Evolutionary conservation across 2,797 vertebrate species (phyloP), one percentile per base, ranked within the genome.

Genomic region (Borostomias antarcticus): DNA sequence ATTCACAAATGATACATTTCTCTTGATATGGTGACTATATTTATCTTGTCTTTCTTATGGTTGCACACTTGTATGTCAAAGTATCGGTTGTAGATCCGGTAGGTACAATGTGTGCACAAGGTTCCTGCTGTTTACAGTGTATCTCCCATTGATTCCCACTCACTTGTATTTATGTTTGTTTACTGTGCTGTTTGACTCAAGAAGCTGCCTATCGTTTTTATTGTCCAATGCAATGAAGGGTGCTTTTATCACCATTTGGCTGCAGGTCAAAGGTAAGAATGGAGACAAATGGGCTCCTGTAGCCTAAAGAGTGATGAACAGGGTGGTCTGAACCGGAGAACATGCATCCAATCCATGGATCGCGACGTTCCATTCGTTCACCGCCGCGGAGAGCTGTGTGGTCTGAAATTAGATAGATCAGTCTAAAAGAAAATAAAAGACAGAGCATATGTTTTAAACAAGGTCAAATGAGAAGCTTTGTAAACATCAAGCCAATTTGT

Each of bases 221-320:
- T 90, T 87, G 85, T 87, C 84, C 23, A 82, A 83, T 83, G 84
- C 86, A 87, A 89, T 90, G 89, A 90, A 90, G 88, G 89, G 85
- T 88, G 88, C 87, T 93, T 92, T 93, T 89, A 91, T 92, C 89
- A 91, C 90, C 83, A 88, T 89, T 89, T 89, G 86, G 77, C 82
- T 82, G 67, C 71, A 69, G 91, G 90, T 91, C 86, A 92, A 89
- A 92, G 88, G 88, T 90, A 82, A 91, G 71, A 81, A 90, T 90
- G 82, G 86, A 90, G 86, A 91, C 88, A 88, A 91, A 92, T 90
- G 82, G 81, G 73, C 78, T 80, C 82, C 74, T 83, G 80, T 78
- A 81, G 67, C n/a, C n/a, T n/a, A n/a, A n/a, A 56, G 83, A 86
- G 80, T 83, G 85, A 89, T 87, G 81, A 86, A 85, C 76, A 71